phyloP scores from a whole-genome alignment of 2,888 invertebrate species.

The Petrophora chlorosata region DNA sequence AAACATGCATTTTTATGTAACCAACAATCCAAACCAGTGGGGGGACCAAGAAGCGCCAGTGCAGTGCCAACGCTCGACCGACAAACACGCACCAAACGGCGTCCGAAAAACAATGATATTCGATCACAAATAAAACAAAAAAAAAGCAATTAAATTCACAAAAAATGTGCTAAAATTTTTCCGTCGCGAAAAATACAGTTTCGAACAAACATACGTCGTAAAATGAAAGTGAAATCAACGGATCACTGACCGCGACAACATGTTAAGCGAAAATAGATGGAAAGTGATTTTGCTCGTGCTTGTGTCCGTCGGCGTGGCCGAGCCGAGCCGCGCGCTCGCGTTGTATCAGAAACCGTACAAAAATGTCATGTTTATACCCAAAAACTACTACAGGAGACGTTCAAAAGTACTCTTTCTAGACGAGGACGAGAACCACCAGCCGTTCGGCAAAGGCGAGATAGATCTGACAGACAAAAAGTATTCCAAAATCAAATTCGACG shows the following conservation, averaged over 20 bases:
- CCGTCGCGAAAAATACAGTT: slow-evolving; percentile 30
- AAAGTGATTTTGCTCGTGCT: slow-evolving; percentile 75
- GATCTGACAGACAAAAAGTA: slow-evolving; percentile 66
- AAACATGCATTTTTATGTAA: slow-evolving; percentile 58
- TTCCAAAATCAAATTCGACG: slow-evolving; percentile 78
- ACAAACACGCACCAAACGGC: slow-evolving; percentile 40
- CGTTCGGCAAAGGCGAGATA: slow-evolving; percentile 70
- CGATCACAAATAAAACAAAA: slow-evolving; percentile 33
- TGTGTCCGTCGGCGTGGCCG: slow-evolving; percentile 63
- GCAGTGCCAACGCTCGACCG: slow-evolving; percentile 36
- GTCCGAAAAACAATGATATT: slow-evolving; percentile 47
- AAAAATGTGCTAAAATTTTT: slow-evolving; percentile 52
- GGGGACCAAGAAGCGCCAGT: slow-evolving; percentile 35
- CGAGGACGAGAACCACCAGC: slow-evolving; percentile 66
- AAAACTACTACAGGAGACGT: slow-evolving; percentile 54
- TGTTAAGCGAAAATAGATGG: slow-evolving; percentile 78
- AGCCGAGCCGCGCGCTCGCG: slow-evolving; percentile 72
- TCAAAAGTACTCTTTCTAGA: slow-evolving; percentile 66
- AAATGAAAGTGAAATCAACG: slow-evolving; percentile 75
- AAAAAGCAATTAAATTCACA: slow-evolving; percentile 30
- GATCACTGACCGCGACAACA: slow-evolving; percentile 77
- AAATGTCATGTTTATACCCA: slow-evolving; percentile 72
- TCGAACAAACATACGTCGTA: slow-evolving; percentile 34
- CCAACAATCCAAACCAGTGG: slow-evolving; percentile 27
- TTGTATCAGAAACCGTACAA: slow-evolving; percentile 63